Percentiles rank a stretch among this genome's conserved stretches.
phyloP scores from a whole-genome alignment of 2,888 invertebrate genomes.

The Spodoptera picta region DNA sequence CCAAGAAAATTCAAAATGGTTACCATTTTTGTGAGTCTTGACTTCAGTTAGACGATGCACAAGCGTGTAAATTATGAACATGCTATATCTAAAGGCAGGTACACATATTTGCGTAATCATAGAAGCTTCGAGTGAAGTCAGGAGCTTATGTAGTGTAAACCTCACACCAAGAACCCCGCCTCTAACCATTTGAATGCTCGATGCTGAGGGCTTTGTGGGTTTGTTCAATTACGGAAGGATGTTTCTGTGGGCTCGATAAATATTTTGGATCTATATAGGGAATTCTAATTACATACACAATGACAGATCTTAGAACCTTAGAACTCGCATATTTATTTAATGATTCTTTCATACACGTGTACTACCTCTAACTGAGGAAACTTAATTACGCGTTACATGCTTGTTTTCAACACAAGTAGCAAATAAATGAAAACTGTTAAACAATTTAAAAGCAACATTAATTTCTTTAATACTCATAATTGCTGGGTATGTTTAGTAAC shows the following conservation, averaged over 20 bases:
- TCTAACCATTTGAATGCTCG: slow-evolving; percentile 19
- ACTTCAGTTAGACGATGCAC: background rate
- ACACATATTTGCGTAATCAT: slow-evolving; percentile 32
- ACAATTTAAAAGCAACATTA: slow-evolving; percentile 17
- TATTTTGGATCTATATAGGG: too few species aligned
- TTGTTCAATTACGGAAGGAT: too few species aligned
- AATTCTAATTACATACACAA: too few species aligned
- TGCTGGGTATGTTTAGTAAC: slow-evolving; percentile 45
- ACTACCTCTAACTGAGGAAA: too few species aligned
- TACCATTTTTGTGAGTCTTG: background rate
- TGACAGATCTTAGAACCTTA: too few species aligned
- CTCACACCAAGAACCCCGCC: slow-evolving; percentile 33
- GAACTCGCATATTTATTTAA: too few species aligned
- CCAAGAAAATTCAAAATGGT: background rate
- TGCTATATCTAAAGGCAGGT: slow-evolving; percentile 33
- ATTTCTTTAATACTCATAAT: slow-evolving; percentile 46
- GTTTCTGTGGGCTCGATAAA: too few species aligned
- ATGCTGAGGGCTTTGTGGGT: slow-evolving; percentile 1
- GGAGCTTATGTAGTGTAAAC: slow-evolving; percentile 30
- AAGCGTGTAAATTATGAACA: slow-evolving; percentile 16
- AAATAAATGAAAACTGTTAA: slow-evolving; percentile 3
- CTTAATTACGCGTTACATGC: too few species aligned
- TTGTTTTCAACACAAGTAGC: too few species aligned
- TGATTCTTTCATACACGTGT: too few species aligned
- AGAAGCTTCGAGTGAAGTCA: slow-evolving; percentile 23